Percentiles rank a stretch among this genome's conserved stretches.
Conservation (phyloP, 2,113 vertebrate species). For the Cephalopterus ornatus region DNA sequence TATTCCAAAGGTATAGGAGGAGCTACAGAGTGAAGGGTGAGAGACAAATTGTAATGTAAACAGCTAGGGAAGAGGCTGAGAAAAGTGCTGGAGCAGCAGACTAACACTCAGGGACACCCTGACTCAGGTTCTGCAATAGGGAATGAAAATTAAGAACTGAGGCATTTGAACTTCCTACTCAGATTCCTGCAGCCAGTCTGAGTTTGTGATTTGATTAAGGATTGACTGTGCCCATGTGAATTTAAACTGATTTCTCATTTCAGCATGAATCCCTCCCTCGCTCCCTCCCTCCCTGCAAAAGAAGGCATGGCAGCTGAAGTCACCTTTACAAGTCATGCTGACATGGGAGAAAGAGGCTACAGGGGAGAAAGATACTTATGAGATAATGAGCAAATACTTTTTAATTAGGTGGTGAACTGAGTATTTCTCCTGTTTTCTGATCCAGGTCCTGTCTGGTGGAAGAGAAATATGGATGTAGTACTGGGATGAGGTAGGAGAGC, state of each 20-base stretch:
- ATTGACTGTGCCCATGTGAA: neutral
- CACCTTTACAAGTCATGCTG: neutral
- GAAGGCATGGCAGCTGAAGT: neutral
- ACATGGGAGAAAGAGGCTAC: neutral
- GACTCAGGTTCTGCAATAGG: neutral
- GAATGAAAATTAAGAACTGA: neutral
- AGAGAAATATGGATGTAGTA: neutral
- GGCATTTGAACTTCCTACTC: neutral
- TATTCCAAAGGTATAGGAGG: neutral
- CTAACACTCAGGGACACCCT: neutral
- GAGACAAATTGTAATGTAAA: neutral
- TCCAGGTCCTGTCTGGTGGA: neutral
- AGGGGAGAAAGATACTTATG: neutral
- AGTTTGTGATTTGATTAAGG: constrained; percentile 11
- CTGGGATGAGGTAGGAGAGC: neutral
- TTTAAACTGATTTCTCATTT: constrained; percentile 42
- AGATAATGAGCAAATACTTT: constrained; percentile 2
- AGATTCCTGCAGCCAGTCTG: neutral
- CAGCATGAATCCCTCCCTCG: neutral
- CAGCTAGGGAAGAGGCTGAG: neutral
- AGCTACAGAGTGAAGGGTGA: neutral
- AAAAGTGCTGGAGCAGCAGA: neutral
- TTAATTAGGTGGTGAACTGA: neutral
- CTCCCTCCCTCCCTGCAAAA: neutral
- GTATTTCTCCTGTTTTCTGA: neutral